Conservation (phyloP, 1,140 invertebrate species). For the Macrotrachela quadricornifera region DNA sequence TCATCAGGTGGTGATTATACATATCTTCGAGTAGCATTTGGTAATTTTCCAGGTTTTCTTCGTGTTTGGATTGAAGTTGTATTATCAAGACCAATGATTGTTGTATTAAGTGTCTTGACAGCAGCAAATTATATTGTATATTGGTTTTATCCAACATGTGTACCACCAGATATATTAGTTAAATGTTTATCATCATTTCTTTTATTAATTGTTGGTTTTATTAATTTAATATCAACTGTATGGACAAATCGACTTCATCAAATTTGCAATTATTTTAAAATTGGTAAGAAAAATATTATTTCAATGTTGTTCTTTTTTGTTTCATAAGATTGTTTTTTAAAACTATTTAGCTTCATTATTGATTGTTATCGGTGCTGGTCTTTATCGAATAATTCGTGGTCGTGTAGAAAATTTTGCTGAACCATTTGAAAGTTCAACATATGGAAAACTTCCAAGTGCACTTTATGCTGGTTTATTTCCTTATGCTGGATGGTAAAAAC, state of each 20-base stretch:
- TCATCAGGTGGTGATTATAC: slow-evolving; percentile 96
- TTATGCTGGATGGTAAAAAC: slow-evolving; percentile 65
- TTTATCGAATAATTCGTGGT: slow-evolving; percentile 34
- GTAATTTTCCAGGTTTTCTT: slow-evolving; percentile 27
- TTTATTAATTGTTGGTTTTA: no score
- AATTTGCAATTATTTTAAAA: no score
- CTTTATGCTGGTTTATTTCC: slow-evolving; percentile 97
- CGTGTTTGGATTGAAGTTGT: slow-evolving; percentile 27
- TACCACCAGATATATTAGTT: no score
- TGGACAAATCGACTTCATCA: no score
- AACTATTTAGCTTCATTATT: no score
- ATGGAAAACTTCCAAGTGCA: slow-evolving; percentile 68
- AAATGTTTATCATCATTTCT: no score
- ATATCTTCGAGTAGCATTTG: slow-evolving; percentile 75
- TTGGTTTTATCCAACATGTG: no score
- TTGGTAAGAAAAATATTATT: no score
- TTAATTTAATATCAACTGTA: no score
- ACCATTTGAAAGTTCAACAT: slow-evolving; percentile 70
- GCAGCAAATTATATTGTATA: slow-evolving; percentile 15
- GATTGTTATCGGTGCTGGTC: no score
- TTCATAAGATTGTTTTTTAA: no score
- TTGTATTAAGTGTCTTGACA: slow-evolving; percentile 25
- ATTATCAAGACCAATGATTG: slow-evolving; percentile 51
- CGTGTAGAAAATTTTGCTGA: slow-evolving; percentile 56
- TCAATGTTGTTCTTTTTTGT: no score